A percentile compares a stretch with the other conserved stretches of the same genome.
Conservation (phyloP, 2,797 vertebrate genomes). For the Allobates femoralis region DNA sequence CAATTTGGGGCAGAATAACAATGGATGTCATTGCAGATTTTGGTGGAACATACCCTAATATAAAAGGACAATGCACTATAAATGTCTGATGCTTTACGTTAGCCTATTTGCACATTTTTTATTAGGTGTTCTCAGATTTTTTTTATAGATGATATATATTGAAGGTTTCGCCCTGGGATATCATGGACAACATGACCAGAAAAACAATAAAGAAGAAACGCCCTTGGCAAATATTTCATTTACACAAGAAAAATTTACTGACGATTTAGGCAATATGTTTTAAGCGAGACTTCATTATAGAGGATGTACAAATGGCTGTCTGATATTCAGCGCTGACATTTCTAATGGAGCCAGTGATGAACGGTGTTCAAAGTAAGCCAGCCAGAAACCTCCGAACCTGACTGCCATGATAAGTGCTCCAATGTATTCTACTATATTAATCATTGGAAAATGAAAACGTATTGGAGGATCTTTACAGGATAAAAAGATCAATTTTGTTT, state of each 20-base stretch:
- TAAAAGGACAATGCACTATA: too few relatives aligned
- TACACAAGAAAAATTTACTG: neutral
- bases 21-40: too few relatives aligned
- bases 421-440: conserved; percentile 48
- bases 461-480: neutral
- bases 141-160: neutral
- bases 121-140: neutral
- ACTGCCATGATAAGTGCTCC: conserved; percentile 7
- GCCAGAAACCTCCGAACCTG: conserved; percentile 8
- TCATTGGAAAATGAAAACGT: conserved; percentile 31
- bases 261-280: neutral
- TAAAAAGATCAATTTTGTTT: conserved; percentile 1
- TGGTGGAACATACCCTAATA: too few relatives aligned
- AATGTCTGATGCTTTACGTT: too few relatives aligned
- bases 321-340: neutral
- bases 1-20: too few relatives aligned
- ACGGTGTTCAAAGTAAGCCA: neutral
- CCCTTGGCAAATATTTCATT: neutral
- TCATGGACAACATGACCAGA: neutral
- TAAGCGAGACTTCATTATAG: conserved; percentile 1
- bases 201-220: neutral
- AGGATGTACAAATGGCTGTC: neutral
- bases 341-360: conserved; percentile 9
- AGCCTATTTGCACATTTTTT: too few relatives aligned
- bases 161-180: neutral